Percentiles rank a stretch among this genome's conserved stretches.
Evolutionary conservation across 1,140 invertebrate species (phyloP).

Genomic region (Lepidurus packardi): DNA sequence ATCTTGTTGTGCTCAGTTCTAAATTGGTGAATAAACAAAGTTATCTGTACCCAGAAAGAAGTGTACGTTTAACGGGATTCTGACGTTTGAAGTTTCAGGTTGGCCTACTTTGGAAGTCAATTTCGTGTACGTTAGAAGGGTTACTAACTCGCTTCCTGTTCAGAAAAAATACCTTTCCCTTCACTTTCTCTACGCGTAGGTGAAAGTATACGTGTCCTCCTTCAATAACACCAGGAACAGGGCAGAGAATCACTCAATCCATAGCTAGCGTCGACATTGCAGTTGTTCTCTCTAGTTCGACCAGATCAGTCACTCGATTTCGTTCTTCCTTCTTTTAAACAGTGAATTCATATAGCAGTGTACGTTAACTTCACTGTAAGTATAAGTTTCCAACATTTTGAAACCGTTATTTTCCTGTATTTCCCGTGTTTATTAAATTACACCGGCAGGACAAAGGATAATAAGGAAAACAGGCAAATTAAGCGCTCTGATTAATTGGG

Average conservation of each 20-base stretch:
- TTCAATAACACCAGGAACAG: background rate
- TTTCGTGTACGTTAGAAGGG: background rate
- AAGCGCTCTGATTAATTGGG: too few species aligned
- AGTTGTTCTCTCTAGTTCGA: background rate
- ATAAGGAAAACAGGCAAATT: too few species aligned
- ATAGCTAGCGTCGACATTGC: background rate
- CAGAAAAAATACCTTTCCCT: background rate
- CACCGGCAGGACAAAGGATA: too few species aligned
- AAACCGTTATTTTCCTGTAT: too few species aligned
- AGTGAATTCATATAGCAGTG: background rate
- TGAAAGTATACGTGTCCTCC: constrained; percentile 13
- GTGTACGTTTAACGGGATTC: background rate
- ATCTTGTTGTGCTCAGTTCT: background rate
- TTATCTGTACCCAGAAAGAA: background rate
- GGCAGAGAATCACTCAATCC: background rate
- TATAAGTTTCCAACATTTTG: background rate
- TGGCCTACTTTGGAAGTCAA: background rate
- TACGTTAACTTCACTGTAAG: background rate
- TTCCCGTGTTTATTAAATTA: too few species aligned
- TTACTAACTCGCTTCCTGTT: background rate
- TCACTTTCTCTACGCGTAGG: background rate
- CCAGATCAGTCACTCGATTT: background rate
- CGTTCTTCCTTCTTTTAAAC: background rate
- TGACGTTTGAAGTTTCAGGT: background rate
- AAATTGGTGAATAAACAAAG: background rate